These are phyloP conservation scores for Diploscapter pachys DNA, from an alignment of 1,140 invertebrate genomes.

Conservation along the genomic window DNA sequence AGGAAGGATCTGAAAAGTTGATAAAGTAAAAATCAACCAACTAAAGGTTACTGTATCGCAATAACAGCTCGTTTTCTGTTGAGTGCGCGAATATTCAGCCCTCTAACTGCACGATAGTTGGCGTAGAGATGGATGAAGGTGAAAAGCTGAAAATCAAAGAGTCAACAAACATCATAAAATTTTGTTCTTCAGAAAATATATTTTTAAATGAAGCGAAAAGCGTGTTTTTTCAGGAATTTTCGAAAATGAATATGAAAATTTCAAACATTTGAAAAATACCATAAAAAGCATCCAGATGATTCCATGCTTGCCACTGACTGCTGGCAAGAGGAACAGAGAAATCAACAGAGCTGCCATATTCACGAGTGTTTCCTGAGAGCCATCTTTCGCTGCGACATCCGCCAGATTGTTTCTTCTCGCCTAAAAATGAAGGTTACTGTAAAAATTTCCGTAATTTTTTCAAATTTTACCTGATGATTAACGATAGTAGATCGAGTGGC, in stretches of 20 bases:
- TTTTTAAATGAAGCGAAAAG: not conserved
- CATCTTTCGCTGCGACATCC: conserved; percentile 89
- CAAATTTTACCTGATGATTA: conserved; percentile 71
- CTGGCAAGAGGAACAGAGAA: conserved; percentile 46
- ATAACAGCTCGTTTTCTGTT: conserved; percentile 64
- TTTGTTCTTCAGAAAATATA: too few species aligned
- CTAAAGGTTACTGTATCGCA: conserved; percentile 36
- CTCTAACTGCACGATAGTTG: conserved; percentile 79
- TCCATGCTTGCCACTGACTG: conserved; percentile 60
- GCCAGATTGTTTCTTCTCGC: conserved; percentile 82
- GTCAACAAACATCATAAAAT: too few species aligned
- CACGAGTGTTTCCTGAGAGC: conserved; percentile 89
- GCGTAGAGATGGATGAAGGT: conserved; percentile 77
- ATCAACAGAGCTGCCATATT: conserved; percentile 81
- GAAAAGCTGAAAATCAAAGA: conserved; percentile 62
- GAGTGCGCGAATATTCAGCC: conserved; percentile 72
- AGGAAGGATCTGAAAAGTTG: conserved; percentile 34
- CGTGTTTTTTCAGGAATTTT: too few species aligned
- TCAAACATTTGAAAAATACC: not conserved
- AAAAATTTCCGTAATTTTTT: not conserved
- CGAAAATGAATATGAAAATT: too few species aligned
- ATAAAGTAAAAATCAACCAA: conserved; percentile 10
- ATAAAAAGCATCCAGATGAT: conserved; percentile 71
- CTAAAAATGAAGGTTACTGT: conserved; percentile 58
- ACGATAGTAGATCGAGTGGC: conserved; percentile 86